Conservation (phyloP, 2,797 vertebrate species). For the Chrosomus eos region DNA sequence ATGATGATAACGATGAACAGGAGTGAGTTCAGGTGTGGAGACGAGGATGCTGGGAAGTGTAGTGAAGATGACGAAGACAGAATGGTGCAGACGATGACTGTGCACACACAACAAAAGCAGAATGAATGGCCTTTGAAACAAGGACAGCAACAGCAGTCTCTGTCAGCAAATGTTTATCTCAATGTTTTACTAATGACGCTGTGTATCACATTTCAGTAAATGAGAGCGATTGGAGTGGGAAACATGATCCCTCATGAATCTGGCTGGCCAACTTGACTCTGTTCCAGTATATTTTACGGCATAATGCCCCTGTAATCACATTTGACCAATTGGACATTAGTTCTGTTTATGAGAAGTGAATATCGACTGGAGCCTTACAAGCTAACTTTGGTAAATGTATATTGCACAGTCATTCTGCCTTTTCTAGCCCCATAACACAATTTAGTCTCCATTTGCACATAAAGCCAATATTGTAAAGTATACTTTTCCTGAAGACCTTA, state of each 20-base stretch:
- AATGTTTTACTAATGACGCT: conserved; percentile 70
- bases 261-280: conserved; percentile 66
- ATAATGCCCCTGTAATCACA: conserved; percentile 77
- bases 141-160: background rate
- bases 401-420: conserved; percentile 66
- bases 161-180: conserved; percentile 64
- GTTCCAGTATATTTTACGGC: conserved; percentile 72
- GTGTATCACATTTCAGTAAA: conserved; percentile 74
- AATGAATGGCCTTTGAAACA: background rate
- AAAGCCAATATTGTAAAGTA: background rate
- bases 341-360: conserved; percentile 69
- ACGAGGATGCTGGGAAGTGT: too few relatives aligned
- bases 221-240: conserved; percentile 69
- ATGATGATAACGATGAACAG: too few relatives aligned
- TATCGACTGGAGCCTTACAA: conserved; percentile 56
- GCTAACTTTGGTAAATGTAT: conserved; percentile 56
- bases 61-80: too few relatives aligned
- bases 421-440: conserved; percentile 50
- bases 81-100: too few relatives aligned
- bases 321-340: conserved; percentile 74
- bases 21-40: too few relatives aligned
- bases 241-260: conserved; percentile 77
- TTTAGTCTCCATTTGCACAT: conserved; percentile 24
- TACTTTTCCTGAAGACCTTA: background rate
- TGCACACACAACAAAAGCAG: too few relatives aligned